Evolutionary conservation across 2,113 vertebrate species (phyloP), one percentile per base, ranked within the genome.

Genomic region (Cavia porcellus): DNA sequence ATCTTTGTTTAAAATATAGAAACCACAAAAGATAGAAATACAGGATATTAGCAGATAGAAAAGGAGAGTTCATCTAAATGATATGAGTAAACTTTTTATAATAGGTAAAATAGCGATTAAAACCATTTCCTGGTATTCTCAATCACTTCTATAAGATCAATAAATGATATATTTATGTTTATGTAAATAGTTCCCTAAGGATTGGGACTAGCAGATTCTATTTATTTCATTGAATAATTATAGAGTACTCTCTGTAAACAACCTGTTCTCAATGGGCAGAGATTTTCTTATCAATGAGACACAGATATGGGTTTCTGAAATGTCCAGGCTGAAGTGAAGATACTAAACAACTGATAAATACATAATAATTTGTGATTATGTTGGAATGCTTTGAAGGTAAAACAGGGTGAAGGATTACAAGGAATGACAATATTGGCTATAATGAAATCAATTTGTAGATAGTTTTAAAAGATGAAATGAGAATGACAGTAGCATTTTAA

Each of bases 211-310:
- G 64, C 52, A 59, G 35, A 79, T n/a, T 94, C 38, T 75, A 15
- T 92, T 94, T 83, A 61, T 95, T 92, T 80, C 52, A 20, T 6
- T 14, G 47, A 66, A 30, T 61, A 93, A 52, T 86, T 87, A 35
- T 15, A 7, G 42, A 50, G 7, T 45, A 4, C 9, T 19, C 30
- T 92, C 47, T 47, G 5, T 8, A 24, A 80, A 20, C 20, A 47
- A 15, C 11, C 12, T 12, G 14, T 61, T 55, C 22, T 68, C 52
- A 17, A 0, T 28, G 4, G 30, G 10, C 4, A 89, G 32, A 30
- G 7, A 68, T 75, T 81, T 86, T 79, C 42, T 35, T 55, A 7
- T 35, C 35, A 87, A 7, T 22, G 38, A 92, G 61, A n/a, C 35
- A 64, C 24, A 92, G 35, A 62, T 3, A 15, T 93, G 32, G n/a